A percentile compares a stretch with the other conserved stretches of the same genome.
Conservation (phyloP, 2,113 vertebrate species). For the Columba livia region DNA sequence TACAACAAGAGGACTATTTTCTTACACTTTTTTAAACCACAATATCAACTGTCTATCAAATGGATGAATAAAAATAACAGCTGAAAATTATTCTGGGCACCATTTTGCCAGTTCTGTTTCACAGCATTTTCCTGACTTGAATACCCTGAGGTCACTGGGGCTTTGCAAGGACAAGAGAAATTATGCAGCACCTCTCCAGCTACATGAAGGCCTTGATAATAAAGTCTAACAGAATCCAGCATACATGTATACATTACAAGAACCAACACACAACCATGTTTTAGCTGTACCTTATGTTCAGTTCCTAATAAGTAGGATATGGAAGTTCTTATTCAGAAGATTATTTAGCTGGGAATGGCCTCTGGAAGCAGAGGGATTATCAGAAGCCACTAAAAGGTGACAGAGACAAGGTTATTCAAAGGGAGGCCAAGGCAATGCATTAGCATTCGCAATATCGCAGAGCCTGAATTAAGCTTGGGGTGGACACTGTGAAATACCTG, state of each 20-base stretch:
- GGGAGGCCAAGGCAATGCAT: neutral
- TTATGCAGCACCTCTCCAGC: neutral
- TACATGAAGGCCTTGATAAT: slow-evolving; percentile 12
- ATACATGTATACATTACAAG: slow-evolving; percentile 19
- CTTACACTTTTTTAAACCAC: neutral
- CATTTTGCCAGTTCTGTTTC: slow-evolving; percentile 19
- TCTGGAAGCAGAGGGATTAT: neutral
- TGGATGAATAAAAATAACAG: neutral
- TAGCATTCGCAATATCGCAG: neutral
- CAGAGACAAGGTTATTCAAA: neutral
- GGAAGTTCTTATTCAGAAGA: neutral
- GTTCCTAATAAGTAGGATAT: neutral
- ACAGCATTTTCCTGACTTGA: slow-evolving; percentile 53
- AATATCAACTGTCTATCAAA: neutral
- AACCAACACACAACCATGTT: neutral
- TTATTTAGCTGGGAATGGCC: neutral
- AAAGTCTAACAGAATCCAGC: slow-evolving; percentile 11
- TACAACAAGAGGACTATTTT: neutral
- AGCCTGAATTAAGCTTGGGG: neutral
- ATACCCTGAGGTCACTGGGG: slow-evolving; percentile 28
- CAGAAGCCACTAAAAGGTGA: neutral
- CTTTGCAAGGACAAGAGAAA: slow-evolving; percentile 15
- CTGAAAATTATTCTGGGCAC: neutral
- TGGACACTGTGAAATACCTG: neutral
- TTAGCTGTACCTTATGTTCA: neutral